These are phyloP conservation scores for Macrochelys suwanniensis DNA, from an alignment of 2,797 vertebrate species.

Conservation along the genomic window DNA sequence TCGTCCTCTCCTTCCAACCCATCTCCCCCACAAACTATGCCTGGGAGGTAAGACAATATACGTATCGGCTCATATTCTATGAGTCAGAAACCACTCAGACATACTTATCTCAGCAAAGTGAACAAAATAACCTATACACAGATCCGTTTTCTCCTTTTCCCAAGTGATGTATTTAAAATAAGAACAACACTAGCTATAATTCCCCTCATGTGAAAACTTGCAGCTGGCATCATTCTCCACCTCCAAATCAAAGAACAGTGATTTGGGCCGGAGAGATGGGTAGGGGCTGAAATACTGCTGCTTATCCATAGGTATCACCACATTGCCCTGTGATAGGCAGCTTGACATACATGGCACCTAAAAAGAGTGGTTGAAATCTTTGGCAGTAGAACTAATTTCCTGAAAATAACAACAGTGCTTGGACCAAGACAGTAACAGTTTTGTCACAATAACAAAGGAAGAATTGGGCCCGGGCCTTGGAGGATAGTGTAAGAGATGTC, in stretches of 20 bases:
- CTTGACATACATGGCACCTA: accelerated
- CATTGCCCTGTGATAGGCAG: background rate
- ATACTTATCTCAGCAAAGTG: background rate
- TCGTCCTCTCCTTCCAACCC: background rate
- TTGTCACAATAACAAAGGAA: background rate
- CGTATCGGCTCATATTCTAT: background rate
- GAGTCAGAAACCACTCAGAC: background rate
- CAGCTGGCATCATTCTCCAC: background rate
- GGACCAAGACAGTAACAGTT: background rate
- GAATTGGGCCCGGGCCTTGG: background rate
- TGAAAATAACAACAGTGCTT: background rate
- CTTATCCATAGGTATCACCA: background rate
- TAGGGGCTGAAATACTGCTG: background rate
- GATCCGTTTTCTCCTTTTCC: background rate
- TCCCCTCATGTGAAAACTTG: background rate
- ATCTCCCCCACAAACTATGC: accelerated
- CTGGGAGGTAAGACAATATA: background rate
- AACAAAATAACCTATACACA: background rate
- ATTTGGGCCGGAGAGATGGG: background rate
- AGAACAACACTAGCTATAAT: background rate
- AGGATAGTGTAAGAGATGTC: background rate
- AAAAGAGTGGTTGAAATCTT: background rate
- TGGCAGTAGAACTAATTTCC: background rate
- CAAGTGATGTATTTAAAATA: background rate
- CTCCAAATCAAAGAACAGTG: background rate